phyloP scores from a whole-genome alignment of 2,888 invertebrate genomes.

The Bugula neritina region DNA sequence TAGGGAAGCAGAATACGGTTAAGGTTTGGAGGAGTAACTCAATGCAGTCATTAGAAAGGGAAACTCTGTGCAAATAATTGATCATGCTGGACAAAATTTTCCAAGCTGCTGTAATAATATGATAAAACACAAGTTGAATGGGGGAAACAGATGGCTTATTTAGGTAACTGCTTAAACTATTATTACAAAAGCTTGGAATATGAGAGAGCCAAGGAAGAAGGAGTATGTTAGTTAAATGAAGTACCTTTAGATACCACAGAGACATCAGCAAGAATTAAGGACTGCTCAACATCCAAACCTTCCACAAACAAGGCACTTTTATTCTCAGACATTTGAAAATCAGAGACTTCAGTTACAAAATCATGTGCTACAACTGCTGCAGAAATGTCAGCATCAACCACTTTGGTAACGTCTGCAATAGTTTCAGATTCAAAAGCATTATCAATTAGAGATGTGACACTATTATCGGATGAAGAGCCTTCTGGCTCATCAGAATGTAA shows the following conservation, averaged over 20 bases:
- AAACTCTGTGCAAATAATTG: too few species aligned
- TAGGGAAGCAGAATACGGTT: too few species aligned
- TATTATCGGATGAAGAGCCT: background rate
- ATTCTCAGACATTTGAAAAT: background rate
- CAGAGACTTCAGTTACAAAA: background rate
- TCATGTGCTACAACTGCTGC: background rate
- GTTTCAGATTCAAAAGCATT: background rate
- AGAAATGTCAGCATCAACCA: background rate
- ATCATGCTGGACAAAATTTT: too few species aligned
- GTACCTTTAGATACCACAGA: slow-evolving; percentile 25
- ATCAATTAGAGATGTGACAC: background rate
- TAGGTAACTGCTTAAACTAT: too few species aligned
- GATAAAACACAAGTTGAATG: too few species aligned
- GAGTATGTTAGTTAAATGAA: background rate
- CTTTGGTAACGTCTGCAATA: background rate
- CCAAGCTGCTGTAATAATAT: too few species aligned
- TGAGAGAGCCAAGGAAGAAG: too few species aligned
- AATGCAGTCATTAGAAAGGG: too few species aligned
- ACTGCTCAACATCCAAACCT: background rate
- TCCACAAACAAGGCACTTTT: background rate
- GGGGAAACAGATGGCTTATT: too few species aligned
- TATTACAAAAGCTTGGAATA: too few species aligned
- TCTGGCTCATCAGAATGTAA: slow-evolving; percentile 17
- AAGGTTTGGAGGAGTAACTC: too few species aligned
- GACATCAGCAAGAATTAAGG: slow-evolving; percentile 4